Percentiles rank a stretch among this genome's conserved stretches.
phyloP scores from a whole-genome alignment of 2,888 invertebrate species.

The Dysmachus trigonus region DNA sequence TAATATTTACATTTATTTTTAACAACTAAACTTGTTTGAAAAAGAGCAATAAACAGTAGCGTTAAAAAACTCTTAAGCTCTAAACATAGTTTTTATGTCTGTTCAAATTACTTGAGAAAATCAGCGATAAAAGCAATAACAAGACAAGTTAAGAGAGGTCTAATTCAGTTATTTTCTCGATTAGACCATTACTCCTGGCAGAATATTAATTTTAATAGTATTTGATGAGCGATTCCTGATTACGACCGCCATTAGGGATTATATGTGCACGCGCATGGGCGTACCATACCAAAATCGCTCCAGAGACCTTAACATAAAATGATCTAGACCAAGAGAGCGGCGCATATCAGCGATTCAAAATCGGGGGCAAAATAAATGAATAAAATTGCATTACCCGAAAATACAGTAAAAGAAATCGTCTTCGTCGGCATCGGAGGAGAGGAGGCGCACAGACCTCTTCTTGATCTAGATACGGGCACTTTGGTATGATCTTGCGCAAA shows the following conservation, averaged over 20 bases:
- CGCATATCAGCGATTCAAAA: constrained; percentile 6
- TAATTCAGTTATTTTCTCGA: not conserved
- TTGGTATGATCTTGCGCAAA: constrained; percentile 42
- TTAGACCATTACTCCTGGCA: not conserved
- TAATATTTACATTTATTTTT: too few species aligned
- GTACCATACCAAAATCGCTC: not conserved
- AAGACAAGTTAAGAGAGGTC: not conserved
- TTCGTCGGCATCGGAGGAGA: constrained; percentile 27
- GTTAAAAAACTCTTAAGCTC: not conserved
- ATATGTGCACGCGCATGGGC: not conserved
- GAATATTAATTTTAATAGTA: not conserved
- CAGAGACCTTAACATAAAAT: not conserved
- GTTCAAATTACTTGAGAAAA: not conserved
- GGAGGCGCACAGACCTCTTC: constrained; percentile 43
- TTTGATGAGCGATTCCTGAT: not conserved
- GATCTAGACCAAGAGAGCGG: not conserved
- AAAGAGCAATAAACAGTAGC: not conserved
- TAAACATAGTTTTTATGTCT: not conserved
- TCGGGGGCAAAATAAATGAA: constrained; percentile 36
- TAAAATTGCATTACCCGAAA: constrained; percentile 29
- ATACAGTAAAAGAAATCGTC: constrained; percentile 37
- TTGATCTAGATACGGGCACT: constrained; percentile 47
- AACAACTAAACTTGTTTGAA: not conserved
- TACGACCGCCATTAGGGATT: not conserved
- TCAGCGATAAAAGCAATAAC: not conserved